Percentiles rank a stretch among this genome's conserved stretches.
Evolutionary conservation across 2,113 vertebrate genomes (phyloP).

Genomic region (Ascaphus truei): DNA sequence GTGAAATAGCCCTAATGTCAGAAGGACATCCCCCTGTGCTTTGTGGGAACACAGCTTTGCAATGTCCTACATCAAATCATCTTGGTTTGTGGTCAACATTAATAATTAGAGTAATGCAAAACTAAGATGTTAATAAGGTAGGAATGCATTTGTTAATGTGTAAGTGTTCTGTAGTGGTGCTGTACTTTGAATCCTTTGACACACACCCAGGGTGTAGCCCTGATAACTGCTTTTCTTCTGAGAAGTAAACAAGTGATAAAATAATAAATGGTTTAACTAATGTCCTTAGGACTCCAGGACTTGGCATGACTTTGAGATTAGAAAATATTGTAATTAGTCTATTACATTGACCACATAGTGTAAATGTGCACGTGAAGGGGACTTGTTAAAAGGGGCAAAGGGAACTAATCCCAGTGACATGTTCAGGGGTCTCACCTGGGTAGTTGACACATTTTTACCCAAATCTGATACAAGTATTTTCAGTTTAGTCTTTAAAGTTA

Average conservation of each 20-base stretch:
- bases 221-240: slow-evolving; percentile 40
- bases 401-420: too few relatives aligned
- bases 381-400: too few relatives aligned
- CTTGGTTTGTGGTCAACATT: slow-evolving; percentile 29
- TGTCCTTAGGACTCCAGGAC: neutral
- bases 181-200: slow-evolving; percentile 53
- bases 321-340: neutral
- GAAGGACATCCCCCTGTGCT: too few relatives aligned
- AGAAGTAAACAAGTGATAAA: slow-evolving; percentile 44
- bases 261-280: slow-evolving; percentile 20
- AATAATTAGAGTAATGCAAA: slow-evolving; percentile 39
- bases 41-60: neutral
- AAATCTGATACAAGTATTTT: too few relatives aligned
- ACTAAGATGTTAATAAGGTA: slow-evolving; percentile 32
- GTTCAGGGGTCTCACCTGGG: too few relatives aligned
- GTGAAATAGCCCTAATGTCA: too few relatives aligned
- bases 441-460: too few relatives aligned
- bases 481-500: too few relatives aligned
- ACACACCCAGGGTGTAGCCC: slow-evolving; percentile 38
- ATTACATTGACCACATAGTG: too few relatives aligned
- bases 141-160: slow-evolving; percentile 49
- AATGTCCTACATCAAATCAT: neutral
- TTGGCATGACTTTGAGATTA: slow-evolving; percentile 29
- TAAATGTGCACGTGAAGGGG: too few relatives aligned
- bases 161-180: slow-evolving; percentile 24